phyloP scores from a whole-genome alignment of 1,140 invertebrate genomes.

The Drosophila tropicalis region DNA sequence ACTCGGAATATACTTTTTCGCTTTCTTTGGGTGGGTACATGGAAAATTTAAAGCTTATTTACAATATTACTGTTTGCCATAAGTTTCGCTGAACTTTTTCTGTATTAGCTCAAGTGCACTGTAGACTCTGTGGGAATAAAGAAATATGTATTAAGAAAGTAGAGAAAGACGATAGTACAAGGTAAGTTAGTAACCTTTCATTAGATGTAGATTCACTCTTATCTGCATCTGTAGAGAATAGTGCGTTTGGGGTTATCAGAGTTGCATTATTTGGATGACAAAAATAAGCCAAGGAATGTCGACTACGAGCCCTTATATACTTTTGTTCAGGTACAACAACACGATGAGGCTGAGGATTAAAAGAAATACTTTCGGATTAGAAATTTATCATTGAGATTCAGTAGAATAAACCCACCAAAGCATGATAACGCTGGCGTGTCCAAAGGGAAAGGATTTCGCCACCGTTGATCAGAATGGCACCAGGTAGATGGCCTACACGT shows the following conservation, averaged over 20 bases:
- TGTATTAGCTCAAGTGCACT: constrained; percentile 88
- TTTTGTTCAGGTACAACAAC: constrained; percentile 88
- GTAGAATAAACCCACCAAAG: constrained; percentile 85
- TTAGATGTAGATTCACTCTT: constrained; percentile 64
- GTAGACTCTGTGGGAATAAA: constrained; percentile 83
- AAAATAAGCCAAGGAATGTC: constrained; percentile 90
- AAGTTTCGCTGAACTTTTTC: constrained; percentile 88
- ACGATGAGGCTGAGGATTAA: constrained; percentile 86
- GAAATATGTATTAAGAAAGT: neutral
- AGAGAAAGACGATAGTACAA: neutral
- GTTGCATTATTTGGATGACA: constrained; percentile 87
- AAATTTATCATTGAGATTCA: neutral
- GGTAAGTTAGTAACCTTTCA: constrained; percentile 64
- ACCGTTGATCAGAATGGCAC: constrained; percentile 90
- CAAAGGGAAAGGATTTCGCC: constrained; percentile 91
- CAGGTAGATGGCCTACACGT: constrained; percentile 90
- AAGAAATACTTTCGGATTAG: neutral
- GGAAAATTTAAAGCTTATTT: neutral
- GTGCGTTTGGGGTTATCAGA: constrained; percentile 84
- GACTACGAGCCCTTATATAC: constrained; percentile 85
- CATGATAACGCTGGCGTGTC: constrained; percentile 88
- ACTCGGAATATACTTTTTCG: constrained; percentile 14
- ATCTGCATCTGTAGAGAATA: constrained; percentile 67
- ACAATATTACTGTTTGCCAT: constrained; percentile 79
- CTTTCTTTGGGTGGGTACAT: neutral